These are phyloP conservation scores for Fistularia tabacaria DNA, from an alignment of 2,797 vertebrate species.

Conservation along the genomic window DNA sequence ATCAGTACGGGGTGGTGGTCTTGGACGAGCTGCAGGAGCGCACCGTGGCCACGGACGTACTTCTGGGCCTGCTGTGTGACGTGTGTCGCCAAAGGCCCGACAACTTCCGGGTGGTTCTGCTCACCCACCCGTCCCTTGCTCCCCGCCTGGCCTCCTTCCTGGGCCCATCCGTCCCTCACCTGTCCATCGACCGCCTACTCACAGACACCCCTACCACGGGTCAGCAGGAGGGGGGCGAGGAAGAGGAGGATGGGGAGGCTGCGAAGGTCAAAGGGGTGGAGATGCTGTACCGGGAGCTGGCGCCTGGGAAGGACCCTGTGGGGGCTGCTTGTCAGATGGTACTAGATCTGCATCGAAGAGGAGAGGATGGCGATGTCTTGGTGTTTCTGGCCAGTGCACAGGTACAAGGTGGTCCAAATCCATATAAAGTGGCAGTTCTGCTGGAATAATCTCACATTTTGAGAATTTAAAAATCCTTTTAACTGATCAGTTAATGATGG, in stretches of 20 bases:
- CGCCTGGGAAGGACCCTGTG: slow-evolving; percentile 52
- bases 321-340: slow-evolving; percentile 82
- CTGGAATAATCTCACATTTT: too few relatives aligned
- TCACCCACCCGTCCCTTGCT: slow-evolving; percentile 75
- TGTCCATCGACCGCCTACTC: slow-evolving; percentile 58
- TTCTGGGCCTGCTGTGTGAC: slow-evolving; percentile 87
- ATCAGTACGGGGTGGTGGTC: slow-evolving; percentile 82
- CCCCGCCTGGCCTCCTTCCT: slow-evolving; percentile 78
- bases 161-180: slow-evolving; percentile 72
- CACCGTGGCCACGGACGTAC: slow-evolving; percentile 85
- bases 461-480: too few relatives aligned
- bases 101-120: slow-evolving; percentile 83
- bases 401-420: slow-evolving; percentile 74
- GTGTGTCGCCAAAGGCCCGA: slow-evolving; percentile 80
- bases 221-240: background rate
- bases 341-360: slow-evolving; percentile 82
- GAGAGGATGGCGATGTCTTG: slow-evolving; percentile 82
- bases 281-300: slow-evolving; percentile 74
- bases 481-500: too few relatives aligned
- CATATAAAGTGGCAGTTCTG: background rate
- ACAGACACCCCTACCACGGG: background rate
- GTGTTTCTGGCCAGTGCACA: slow-evolving; percentile 87
- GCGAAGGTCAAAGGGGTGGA: slow-evolving; percentile 23
- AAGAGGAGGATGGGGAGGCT: background rate
- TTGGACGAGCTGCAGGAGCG: slow-evolving; percentile 92